Evolutionary conservation across 2,113 vertebrate genomes (phyloP).

Genomic region (Arizona elegans): DNA sequence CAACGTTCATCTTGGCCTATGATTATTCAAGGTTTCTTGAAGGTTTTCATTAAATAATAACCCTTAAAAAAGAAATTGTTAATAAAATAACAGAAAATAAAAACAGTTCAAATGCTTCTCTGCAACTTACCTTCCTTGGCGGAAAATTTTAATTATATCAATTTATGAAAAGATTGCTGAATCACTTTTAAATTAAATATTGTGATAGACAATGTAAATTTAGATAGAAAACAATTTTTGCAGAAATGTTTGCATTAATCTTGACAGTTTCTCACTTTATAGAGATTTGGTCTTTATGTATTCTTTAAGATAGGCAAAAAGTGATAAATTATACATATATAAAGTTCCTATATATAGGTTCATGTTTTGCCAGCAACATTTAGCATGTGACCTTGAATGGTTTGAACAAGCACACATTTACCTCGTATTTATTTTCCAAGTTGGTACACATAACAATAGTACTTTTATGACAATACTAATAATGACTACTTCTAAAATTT

Average conservation of each 20-base stretch:
- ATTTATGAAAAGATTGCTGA: neutral
- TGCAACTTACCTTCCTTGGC: neutral
- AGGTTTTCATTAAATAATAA: neutral
- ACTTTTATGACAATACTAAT: neutral
- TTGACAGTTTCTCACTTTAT: neutral
- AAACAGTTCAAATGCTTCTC: neutral
- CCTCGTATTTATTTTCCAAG: neutral
- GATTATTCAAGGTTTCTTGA: constrained; percentile 45
- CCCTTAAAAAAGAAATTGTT: neutral
- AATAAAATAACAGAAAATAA: neutral
- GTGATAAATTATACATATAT: neutral
- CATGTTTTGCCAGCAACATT: neutral
- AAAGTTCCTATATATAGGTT: neutral
- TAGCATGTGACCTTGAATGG: neutral
- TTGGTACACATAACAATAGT: neutral
- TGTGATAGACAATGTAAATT: neutral
- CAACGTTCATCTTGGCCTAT: constrained; percentile 9
- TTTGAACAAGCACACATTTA: neutral
- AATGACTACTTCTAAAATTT: neutral
- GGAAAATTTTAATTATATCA: neutral
- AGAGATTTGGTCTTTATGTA: neutral
- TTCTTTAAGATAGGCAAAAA: neutral
- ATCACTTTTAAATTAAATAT: neutral
- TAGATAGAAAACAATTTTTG: neutral
- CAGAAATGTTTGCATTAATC: neutral